Evolutionary conservation across 2,888 invertebrate genomes (phyloP), one percentile per base, ranked within the genome.

Genomic region (Strigamia maritima): DNA sequence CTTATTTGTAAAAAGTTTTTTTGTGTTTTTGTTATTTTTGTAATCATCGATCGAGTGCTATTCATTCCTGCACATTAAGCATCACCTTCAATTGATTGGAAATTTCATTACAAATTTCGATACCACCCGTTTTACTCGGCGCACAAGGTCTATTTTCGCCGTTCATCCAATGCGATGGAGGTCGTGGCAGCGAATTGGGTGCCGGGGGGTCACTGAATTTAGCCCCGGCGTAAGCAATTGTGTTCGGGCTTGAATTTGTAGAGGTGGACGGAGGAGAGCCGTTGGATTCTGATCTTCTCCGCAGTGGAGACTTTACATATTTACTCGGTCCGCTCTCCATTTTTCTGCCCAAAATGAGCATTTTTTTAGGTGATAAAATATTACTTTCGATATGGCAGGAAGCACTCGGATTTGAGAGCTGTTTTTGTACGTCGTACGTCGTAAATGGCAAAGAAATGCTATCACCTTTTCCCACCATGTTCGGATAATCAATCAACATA

Each of bases 131-230:
- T 40, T 40, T 40, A 49, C 12, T 22, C 22, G 14, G 14, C 24
- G n/a, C 24, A 24, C 8, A 4, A n/a, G 28, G 28, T n/a, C 26
- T 65, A 31, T 19, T 40, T 38, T 28, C 26, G 26, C 44, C 12
- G 26, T 65, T 80, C 86, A 90, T 90, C 94, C 94, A 94, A 87
- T 92, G 92, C 82, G 90, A 89, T 80, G 94, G 94, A 83, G 94
- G 94, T 85, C 91, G 92, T 80, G 94, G 94, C 84, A 94, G 87
- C 81, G 91, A 91, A 83, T 90, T 90, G 74, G 94, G 92, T 80
- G 92, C 90, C 77, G 94, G 94, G 79, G 94, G 92, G 83, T 92
- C 92, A 84, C 92, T 92, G 88, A 93, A 94, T 86, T 93, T 93
- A 85, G 93, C 92, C 84, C 91, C 93, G 82, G 93, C 93, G 81